These are phyloP conservation scores for Cyclopterus lumpus DNA, from an alignment of 2,797 vertebrate genomes.

Conservation along the genomic window DNA sequence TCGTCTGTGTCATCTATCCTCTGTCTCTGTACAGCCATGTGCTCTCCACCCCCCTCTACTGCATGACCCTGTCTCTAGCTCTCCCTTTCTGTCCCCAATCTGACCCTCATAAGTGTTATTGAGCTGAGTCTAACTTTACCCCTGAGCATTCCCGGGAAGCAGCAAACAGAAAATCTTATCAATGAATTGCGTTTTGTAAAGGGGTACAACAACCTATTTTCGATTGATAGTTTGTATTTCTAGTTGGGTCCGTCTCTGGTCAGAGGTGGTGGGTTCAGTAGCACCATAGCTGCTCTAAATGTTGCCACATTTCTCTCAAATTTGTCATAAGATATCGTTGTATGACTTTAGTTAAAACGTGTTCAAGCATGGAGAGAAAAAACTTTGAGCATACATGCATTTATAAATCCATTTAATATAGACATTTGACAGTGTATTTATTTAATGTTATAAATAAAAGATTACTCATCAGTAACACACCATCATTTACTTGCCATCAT, in stretches of 20 bases:
- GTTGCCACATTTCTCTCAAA: not conserved
- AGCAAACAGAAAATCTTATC: slow-evolving; percentile 51
- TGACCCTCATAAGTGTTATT: slow-evolving; percentile 78
- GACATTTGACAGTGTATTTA: not conserved
- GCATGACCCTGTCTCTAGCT: slow-evolving; percentile 57
- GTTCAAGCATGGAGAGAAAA: not conserved
- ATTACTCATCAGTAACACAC: not conserved
- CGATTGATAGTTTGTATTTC: slow-evolving; percentile 29
- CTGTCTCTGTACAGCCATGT: slow-evolving; percentile 57
- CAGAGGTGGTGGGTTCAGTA: not conserved
- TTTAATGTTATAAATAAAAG: slow-evolving; percentile 3
- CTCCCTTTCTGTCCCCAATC: slow-evolving; percentile 73
- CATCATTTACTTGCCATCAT: not conserved
- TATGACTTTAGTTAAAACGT: not conserved
- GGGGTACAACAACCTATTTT: slow-evolving; percentile 12
- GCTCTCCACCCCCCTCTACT: slow-evolving; percentile 60
- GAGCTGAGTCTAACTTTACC: slow-evolving; percentile 61
- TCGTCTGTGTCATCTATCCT: slow-evolving; percentile 58
- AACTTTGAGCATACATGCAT: not conserved
- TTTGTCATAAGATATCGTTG: not conserved
- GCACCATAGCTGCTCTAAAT: not conserved
- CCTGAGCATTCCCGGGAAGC: slow-evolving; percentile 31
- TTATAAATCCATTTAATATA: not conserved
- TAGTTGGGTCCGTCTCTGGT: not conserved
- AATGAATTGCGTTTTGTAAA: slow-evolving; percentile 52